A percentile compares a stretch with the other conserved stretches of the same genome.
Evolutionary conservation across 30 jellyfish, hydroid and myxozoan genomes (phyloP).

Genomic region (Hydra vulgaris): DNA sequence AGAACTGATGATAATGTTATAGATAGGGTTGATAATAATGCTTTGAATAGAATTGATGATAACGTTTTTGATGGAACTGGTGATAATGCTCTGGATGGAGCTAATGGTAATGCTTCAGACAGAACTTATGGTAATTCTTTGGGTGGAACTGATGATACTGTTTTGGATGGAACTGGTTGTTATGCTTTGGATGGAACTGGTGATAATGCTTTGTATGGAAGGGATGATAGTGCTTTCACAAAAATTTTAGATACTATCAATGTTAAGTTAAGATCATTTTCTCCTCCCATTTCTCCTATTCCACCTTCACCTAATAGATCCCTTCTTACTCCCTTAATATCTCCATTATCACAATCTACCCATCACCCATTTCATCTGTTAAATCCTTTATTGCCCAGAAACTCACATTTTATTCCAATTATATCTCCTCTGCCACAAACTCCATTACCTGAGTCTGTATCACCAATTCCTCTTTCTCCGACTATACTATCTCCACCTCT

Average conservation of each 20-base stretch:
- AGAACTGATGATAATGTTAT: too few species aligned
- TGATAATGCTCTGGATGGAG: too few species aligned
- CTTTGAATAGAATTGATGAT: too few species aligned
- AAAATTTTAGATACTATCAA: neutral
- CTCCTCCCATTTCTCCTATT: conserved; percentile 86
- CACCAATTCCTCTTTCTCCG: conserved; percentile 66
- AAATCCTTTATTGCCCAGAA: neutral
- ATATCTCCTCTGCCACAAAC: conserved; percentile 79
- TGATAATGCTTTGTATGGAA: too few species aligned
- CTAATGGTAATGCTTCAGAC: too few species aligned
- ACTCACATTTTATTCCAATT: neutral
- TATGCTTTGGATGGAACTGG: too few species aligned
- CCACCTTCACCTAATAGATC: conserved; percentile 71
- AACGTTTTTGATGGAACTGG: too few species aligned
- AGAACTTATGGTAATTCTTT: too few species aligned
- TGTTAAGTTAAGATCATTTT: conserved; percentile 31
- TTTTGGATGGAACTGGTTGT: too few species aligned
- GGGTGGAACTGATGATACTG: too few species aligned
- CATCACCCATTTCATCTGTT: neutral
- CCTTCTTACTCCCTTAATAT: conserved; percentile 23
- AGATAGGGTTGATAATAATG: too few species aligned
- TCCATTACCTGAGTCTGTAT: conserved; percentile 54
- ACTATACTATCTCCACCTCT: conserved; percentile 52
- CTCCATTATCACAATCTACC: conserved; percentile 38
- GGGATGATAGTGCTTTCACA: too few species aligned